Base-by-base conservation (phyloP, 2,113 vertebrate genomes). In the Chitala chitala region DNA sequence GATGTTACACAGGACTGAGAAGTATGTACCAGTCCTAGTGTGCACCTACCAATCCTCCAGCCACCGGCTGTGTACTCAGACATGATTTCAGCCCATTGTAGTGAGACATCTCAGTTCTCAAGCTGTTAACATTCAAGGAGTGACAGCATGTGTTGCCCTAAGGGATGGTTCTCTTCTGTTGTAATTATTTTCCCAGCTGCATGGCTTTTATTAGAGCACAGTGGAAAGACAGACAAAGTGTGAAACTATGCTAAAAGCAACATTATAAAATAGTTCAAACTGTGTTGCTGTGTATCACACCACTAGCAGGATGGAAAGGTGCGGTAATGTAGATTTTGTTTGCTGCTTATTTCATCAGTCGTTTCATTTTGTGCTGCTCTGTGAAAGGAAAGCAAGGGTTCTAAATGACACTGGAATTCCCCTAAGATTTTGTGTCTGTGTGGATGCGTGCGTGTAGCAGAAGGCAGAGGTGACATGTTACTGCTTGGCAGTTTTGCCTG, bases 1-100 rank as follows among this genome's bases (percentile, higher is more conserved):
- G 36, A 59, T 79, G 38, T 79, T 77, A 42, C 76, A 56, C 40
- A 78, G 74, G 65, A 17, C 51, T 65, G 75, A 82, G 9, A 81
- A 80, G 82, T 85, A 78, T 29, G 80, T 80, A 26, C n/a, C 48
- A n/a, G n/a, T 20, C 29, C 15, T 42, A 48, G 22, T 17, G 12
- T 22, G 24, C 31, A 53, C 40, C 40, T 20, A 36, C n/a, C 8
- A 40, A 10, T 42, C 58, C 55, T 5, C 8, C 20, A 65, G 22
- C 22, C 24, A 56, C 9, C 54, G 20, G 20, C 20, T 26, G 70
- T 13, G 58, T 33, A 55, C 29, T 36, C 3, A 70, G 46, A 12
- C 8, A 20, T 22, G 22, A 59, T 24, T 63, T 26, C 36, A 26
- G 24, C 20, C 13, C 36, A 7, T 13, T 13, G 22, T 5, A 42